These are phyloP conservation scores for Nansenia antarctica DNA, from an alignment of 2,113 vertebrate species.

Conservation along the genomic window DNA sequence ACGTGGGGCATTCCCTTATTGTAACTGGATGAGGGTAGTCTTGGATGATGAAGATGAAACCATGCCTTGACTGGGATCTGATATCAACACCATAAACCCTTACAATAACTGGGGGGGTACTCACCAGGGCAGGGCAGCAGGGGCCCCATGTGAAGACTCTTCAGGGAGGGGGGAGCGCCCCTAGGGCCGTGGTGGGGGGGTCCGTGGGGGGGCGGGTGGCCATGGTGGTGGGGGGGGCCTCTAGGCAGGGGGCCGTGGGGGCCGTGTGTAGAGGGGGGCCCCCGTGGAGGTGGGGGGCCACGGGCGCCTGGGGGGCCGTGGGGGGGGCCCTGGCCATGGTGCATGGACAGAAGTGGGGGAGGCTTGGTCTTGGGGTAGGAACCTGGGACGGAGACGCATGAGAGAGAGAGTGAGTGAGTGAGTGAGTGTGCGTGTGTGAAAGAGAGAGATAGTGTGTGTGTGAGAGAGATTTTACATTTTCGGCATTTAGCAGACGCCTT, in stretches of 20 bases:
- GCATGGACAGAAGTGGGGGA: constrained; percentile 66
- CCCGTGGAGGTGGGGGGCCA: constrained; percentile 24
- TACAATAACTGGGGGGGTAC: too few relatives aligned
- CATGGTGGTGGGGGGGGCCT: constrained; percentile 49
- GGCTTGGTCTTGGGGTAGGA: constrained; percentile 70
- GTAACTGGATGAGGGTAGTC: too few relatives aligned
- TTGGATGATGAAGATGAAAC: too few relatives aligned
- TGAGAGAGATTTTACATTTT: too few relatives aligned
- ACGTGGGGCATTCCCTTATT: too few relatives aligned
- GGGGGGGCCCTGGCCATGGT: constrained; percentile 49
- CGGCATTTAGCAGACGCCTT: too few relatives aligned
- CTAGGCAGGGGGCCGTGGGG: constrained; percentile 36
- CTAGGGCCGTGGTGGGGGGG: constrained; percentile 22
- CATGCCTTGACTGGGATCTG: too few relatives aligned
- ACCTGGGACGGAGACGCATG: constrained; percentile 14
- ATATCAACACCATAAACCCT: too few relatives aligned
- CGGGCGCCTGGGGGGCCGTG: constrained; percentile 34
- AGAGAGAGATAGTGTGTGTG: too few relatives aligned
- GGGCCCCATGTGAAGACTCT: constrained; percentile 58
- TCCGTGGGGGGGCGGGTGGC: constrained; percentile 38
- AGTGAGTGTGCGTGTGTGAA: too few relatives aligned
- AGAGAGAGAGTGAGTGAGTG: background rate
- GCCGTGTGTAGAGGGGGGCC: constrained; percentile 25
- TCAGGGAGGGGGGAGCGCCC: constrained; percentile 54
- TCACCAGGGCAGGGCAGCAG: constrained; percentile 65